Percentiles rank a stretch among this genome's conserved stretches.
These are phyloP conservation scores for Scomberomorus guttatus DNA, from an alignment of 2,797 vertebrate species.

Conservation along the genomic window DNA sequence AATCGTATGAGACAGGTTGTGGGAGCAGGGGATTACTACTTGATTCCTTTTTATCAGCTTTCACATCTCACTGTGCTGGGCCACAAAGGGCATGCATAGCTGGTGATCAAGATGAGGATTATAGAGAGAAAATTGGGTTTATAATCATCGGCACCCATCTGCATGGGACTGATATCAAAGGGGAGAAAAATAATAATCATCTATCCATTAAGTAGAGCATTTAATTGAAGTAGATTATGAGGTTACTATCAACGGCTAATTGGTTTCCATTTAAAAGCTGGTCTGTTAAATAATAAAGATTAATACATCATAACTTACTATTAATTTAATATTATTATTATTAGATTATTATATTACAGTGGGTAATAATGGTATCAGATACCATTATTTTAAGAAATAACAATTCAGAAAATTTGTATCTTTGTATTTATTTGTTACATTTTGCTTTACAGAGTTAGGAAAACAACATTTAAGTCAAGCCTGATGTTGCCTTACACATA, in stretches of 20 bases:
- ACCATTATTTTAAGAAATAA: no score
- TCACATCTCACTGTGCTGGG: constrained; percentile 52
- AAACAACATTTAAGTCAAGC: no score
- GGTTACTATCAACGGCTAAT: neutral
- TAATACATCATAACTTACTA: neutral
- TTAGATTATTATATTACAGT: no score
- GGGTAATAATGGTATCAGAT: no score
- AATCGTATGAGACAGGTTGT: constrained; percentile 56
- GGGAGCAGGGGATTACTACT: constrained; percentile 58
- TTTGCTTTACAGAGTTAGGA: no score
- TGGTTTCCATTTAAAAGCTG: neutral
- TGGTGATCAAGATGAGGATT: constrained; percentile 51
- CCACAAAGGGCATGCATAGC: constrained; percentile 59
- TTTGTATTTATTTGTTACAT: no score
- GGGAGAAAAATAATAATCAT: neutral
- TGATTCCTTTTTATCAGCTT: constrained; percentile 70
- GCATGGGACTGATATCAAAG: constrained; percentile 20
- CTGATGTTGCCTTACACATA: no score
- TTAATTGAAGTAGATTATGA: constrained; percentile 12
- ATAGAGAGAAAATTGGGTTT: constrained; percentile 48
- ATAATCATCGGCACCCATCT: constrained; percentile 27
- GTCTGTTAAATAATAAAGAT: neutral
- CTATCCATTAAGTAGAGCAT: neutral
- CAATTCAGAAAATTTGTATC: no score
- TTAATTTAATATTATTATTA: neutral